Evolutionary conservation across 1,140 invertebrate genomes (phyloP).

Genomic region (Drosophila busckii): DNA sequence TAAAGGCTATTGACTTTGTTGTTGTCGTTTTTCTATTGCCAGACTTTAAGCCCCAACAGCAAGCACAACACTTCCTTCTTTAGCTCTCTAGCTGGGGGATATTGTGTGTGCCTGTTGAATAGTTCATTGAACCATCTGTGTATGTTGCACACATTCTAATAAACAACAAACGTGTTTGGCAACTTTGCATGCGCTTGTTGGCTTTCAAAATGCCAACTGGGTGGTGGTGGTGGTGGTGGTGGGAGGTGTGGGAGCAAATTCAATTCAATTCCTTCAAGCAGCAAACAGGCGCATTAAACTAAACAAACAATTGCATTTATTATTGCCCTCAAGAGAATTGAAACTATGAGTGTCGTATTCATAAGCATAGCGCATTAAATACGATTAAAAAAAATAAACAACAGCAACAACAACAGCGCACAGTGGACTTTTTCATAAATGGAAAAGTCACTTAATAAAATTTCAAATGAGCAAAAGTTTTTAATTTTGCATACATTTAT

Average conservation of each 20-base stretch:
- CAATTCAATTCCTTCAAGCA: constrained; percentile 1
- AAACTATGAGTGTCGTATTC: constrained; percentile 32
- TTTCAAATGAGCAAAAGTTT: too few relatives aligned
- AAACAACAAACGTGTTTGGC: constrained; percentile 65
- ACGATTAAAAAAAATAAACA: too few relatives aligned
- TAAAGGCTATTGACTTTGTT: constrained; percentile 69
- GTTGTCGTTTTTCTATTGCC: constrained; percentile 75
- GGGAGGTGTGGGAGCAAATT: constrained; percentile 26
- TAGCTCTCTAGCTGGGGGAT: constrained; percentile 24
- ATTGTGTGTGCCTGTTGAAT: constrained; percentile 17
- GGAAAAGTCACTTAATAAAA: too few relatives aligned
- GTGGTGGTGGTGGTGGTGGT: too few relatives aligned
- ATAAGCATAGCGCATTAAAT: constrained; percentile 9
- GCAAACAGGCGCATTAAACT: constrained; percentile 1
- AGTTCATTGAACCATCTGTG: constrained; percentile 52
- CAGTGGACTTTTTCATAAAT: too few relatives aligned
- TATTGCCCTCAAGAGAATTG: constrained; percentile 35
- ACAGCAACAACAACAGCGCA: too few relatives aligned
- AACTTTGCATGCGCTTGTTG: too few relatives aligned
- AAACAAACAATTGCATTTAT: constrained; percentile 21
- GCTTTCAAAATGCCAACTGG: too few relatives aligned
- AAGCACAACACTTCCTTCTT: constrained; percentile 55
- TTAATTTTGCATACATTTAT: too few relatives aligned
- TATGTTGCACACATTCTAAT: constrained; percentile 64
- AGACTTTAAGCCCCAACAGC: constrained; percentile 23